Conservation (phyloP, 1,140 invertebrate genomes). For the Stratiolaelaps scimitus region DNA sequence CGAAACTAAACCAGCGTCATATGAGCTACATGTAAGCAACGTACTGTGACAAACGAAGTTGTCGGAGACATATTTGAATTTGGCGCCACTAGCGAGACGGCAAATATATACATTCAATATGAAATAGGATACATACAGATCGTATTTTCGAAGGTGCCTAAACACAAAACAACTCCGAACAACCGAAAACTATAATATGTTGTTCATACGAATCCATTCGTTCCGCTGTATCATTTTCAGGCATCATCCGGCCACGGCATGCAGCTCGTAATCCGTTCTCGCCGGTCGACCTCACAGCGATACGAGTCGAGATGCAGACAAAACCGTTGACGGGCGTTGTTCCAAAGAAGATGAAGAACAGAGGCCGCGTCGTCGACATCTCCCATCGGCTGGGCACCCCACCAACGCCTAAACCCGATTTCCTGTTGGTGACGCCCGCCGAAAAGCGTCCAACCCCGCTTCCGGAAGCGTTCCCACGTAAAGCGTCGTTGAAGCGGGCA, state of each 20-base stretch:
- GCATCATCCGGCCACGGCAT: conserved; percentile 66
- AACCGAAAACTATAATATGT: too few relatives aligned
- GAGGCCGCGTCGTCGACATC: conserved; percentile 59
- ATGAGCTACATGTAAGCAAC: too few relatives aligned
- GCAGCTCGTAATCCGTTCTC: conserved; percentile 73
- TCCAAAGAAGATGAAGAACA: conserved; percentile 38
- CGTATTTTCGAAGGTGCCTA: too few relatives aligned
- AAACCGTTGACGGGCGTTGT: conserved; percentile 39
- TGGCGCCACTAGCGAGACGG: too few relatives aligned
- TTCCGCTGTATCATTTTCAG: conserved; percentile 34
- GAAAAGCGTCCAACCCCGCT: conserved; percentile 59
- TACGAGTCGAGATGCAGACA: conserved; percentile 39
- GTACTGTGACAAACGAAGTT: too few relatives aligned
- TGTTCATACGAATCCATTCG: too few relatives aligned
- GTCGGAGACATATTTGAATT: too few relatives aligned
- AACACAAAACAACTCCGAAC: too few relatives aligned
- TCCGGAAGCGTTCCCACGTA: conserved; percentile 21
- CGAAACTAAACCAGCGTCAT: too few relatives aligned
- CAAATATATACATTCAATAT: too few relatives aligned
- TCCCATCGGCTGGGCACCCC: conserved; percentile 57
- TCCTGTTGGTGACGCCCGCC: conserved; percentile 64
- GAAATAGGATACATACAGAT: too few relatives aligned
- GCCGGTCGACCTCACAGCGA: conserved; percentile 64
- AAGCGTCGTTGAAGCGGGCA: conserved; percentile 9
- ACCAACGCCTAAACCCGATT: conserved; percentile 55